A percentile compares a stretch with the other conserved stretches of the same genome.
phyloP scores from a whole-genome alignment of 2,113 vertebrate species.

The Callithrix jacchus region DNA sequence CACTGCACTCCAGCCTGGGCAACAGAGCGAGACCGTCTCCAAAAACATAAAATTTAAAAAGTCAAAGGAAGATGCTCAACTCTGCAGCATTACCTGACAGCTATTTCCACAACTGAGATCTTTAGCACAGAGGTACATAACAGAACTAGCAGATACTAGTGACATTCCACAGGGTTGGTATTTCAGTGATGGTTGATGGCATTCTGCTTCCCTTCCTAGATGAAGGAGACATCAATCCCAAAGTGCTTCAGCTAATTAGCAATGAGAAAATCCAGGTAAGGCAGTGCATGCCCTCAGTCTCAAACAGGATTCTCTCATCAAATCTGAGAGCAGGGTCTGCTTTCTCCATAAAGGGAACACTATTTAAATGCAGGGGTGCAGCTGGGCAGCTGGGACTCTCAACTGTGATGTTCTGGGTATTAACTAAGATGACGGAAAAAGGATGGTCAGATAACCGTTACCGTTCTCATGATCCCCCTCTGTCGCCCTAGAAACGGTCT shows the following conservation, averaged over 20 bases:
- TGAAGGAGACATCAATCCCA: conserved; percentile 64
- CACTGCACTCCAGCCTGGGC: not conserved
- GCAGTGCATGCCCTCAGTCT: no score
- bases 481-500: not conserved
- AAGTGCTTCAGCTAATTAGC: conserved; percentile 66
- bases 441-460: not conserved
- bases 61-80: not conserved
- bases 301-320: accelerated
- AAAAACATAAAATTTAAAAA: not conserved
- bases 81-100: not conserved
- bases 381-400: accelerated
- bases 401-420: not conserved
- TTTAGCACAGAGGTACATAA: not conserved
- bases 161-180: not conserved
- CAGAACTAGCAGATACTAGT: not conserved
- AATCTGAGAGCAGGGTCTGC: not conserved
- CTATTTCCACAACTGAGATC: not conserved
- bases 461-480: not conserved
- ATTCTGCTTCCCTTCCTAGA: conserved; percentile 50
- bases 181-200: not conserved
- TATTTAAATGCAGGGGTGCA: accelerated
- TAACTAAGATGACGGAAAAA: accelerated
- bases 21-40: not conserved
- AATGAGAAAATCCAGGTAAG: conserved; percentile 71
- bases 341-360: no score